A percentile compares a stretch with the other conserved stretches of the same genome.
These are phyloP conservation scores for Nephrotoma guestfalica DNA, from an alignment of 2,888 invertebrate genomes.

Conservation along the genomic window DNA sequence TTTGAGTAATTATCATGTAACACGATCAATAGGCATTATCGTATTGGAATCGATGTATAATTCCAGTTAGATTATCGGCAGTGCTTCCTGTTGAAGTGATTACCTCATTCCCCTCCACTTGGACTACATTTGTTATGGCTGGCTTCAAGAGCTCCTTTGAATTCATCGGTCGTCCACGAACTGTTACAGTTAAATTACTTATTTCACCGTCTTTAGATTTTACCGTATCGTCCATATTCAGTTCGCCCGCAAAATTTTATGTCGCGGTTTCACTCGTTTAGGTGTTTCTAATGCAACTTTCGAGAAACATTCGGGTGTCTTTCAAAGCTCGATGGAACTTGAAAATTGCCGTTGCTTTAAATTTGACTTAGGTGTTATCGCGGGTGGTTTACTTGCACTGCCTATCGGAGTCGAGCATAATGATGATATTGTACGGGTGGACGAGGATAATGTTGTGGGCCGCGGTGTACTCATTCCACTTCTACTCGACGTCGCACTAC, in stretches of 20 bases:
- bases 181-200: conserved; percentile 55
- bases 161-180: conserved; percentile 54
- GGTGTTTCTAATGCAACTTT: conserved; percentile 13
- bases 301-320: conserved; percentile 15
- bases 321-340: conserved; percentile 4
- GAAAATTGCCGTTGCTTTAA: not conserved
- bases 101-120: conserved; percentile 32
- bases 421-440: not conserved
- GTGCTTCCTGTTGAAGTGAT: conserved; percentile 30
- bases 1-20: conserved; percentile 36
- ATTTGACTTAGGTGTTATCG: not conserved
- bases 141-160: conserved; percentile 34
- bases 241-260: not conserved
- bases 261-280: not conserved
- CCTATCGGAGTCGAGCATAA: not conserved
- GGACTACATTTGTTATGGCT: conserved; percentile 33
- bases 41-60: conserved; percentile 37
- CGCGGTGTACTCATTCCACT: not conserved
- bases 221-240: not conserved
- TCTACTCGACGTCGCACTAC: not conserved
- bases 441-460: not conserved
- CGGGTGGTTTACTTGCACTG: not conserved
- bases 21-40: conserved; percentile 33
- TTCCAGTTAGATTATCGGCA: conserved; percentile 30
- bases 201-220: conserved; percentile 30